Conservation (phyloP, 2,888 invertebrate genomes). For the Griposia aprilina region DNA sequence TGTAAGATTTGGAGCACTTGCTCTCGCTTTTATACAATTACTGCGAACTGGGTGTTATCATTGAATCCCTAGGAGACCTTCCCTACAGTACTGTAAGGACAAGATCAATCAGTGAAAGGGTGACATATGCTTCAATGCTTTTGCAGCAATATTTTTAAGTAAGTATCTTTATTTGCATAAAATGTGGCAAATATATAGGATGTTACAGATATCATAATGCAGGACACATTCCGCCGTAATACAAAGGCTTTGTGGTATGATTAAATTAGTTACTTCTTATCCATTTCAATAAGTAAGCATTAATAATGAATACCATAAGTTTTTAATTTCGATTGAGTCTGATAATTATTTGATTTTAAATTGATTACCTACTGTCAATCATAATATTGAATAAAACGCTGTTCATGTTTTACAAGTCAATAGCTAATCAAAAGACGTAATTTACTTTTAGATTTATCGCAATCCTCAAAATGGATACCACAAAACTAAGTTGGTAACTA, state of each 20-base stretch:
- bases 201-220: too few species aligned
- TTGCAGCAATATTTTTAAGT: background rate
- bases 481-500: background rate
- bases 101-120: constrained; percentile 15
- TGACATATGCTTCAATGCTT: background rate
- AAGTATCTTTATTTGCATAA: background rate
- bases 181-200: background rate
- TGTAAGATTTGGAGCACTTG: constrained; percentile 80
- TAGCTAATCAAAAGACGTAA: background rate
- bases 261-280: background rate
- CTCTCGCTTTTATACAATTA: constrained; percentile 84
- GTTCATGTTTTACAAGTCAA: background rate
- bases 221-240: background rate
- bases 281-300: background rate
- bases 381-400: background rate
- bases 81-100: constrained; percentile 6
- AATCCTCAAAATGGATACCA: background rate
- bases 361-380: background rate
- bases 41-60: constrained; percentile 78
- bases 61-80: constrained; percentile 65
- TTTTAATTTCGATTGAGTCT: background rate
- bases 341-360: background rate
- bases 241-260: background rate
- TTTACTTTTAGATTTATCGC: constrained; percentile 2
- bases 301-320: background rate